These are phyloP conservation scores for Psilopogon haemacephalus DNA, from an alignment of 2,113 vertebrate species.

Conservation along the genomic window DNA sequence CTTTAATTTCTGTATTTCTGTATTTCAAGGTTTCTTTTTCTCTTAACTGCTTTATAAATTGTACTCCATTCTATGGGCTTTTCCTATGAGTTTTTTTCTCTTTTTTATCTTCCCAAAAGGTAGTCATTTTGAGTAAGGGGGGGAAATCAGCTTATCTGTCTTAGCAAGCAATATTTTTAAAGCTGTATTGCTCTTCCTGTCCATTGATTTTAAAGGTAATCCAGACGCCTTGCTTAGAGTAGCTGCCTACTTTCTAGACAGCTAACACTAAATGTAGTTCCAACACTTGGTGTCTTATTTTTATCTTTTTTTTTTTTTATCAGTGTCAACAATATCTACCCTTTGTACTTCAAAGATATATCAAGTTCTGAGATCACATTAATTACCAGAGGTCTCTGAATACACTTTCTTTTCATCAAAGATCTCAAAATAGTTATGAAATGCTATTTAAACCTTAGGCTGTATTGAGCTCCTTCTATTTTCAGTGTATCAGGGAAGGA, in stretches of 20 bases:
- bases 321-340: background rate
- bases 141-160: background rate
- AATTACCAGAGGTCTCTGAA: background rate
- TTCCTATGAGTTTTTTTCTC: background rate
- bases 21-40: background rate
- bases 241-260: background rate
- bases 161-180: background rate
- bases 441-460: background rate
- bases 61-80: background rate
- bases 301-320: background rate
- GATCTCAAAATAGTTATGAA: background rate
- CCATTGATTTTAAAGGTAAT: background rate
- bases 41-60: background rate
- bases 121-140: background rate
- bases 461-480: background rate
- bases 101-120: background rate
- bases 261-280: background rate
- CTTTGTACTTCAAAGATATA: background rate
- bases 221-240: background rate
- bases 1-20: background rate
- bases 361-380: background rate
- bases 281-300: background rate
- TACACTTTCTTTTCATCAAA: background rate
- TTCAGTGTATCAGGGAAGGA: background rate
- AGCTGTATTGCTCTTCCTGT: background rate